Base-by-base conservation (phyloP, 2,113 vertebrate species). In the Dissostichus mawsoni region DNA sequence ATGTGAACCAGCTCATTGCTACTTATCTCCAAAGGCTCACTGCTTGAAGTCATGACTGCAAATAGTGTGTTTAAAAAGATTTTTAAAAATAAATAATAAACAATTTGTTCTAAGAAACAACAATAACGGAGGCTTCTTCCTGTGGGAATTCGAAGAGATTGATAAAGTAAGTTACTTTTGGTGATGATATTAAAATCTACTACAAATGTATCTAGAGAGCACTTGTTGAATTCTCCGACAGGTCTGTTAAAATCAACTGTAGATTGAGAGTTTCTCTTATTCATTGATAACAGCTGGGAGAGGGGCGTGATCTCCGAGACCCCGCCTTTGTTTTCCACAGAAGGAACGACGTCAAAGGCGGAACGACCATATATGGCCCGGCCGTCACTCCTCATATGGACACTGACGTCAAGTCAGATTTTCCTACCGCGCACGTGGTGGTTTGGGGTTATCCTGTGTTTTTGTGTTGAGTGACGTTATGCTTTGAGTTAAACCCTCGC, bases 1-100 rank as follows among this genome's bases (percentile, higher is more conserved):
- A 96, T 88, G 72, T 92, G 88, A 5, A 93, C 92, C 86, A 97
- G 80, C 85, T 94, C 94, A 14, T 69, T 59, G 50, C 93, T 84
- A 16, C 92, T 93, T 81, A 97, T 93, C 68, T 94, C 94, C 68
- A 91, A 23, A 12, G 87, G 90, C 33, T 92, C 92, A 9, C 23
- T 69, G 47, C 50, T 81, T 16, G 87, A 87, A 69, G 76, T 77
- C 87, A 90, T 93, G 44, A 16, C 51, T 69, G 8, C 59, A 72
- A 61, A 44, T 70, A 14, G 2, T 45, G 0, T 41, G 18, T 48
- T 29, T 5, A 52, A 79, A 59, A 44, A n/a, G 23, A 45, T 8
- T 3, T 41, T 29, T 78, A 71, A 72, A 8, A 67, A 85, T 8
- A 66, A 89, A 75, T 45, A 59, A 55, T 13, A 44, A 56, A 47